Evolutionary conservation across 2,797 vertebrate species (phyloP).

Genomic region (Typhlichthys subterraneus): DNA sequence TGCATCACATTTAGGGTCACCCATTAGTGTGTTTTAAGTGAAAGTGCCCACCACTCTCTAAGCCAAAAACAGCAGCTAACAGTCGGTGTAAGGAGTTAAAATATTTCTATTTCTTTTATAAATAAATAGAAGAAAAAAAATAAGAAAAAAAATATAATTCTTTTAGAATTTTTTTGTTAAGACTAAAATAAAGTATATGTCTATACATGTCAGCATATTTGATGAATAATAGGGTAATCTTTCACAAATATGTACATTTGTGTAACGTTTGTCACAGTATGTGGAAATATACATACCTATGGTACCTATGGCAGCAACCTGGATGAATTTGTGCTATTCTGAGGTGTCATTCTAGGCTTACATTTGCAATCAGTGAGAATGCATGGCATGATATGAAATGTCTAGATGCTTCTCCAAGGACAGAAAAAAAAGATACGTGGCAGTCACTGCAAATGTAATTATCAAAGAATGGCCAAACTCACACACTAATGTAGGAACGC

Average conservation of each 20-base stretch:
- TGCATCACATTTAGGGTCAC: constrained; percentile 64
- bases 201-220: neutral
- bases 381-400: constrained; percentile 31
- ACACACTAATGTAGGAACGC: neutral
- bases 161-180: constrained; percentile 22
- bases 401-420: constrained; percentile 31
- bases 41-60: constrained; percentile 74
- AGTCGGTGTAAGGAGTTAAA: constrained; percentile 28
- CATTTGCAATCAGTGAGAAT: constrained; percentile 30
- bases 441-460: constrained; percentile 36
- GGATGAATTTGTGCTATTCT: constrained; percentile 2
- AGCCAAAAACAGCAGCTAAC: constrained; percentile 45
- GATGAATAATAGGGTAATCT: neutral
- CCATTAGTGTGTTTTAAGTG: constrained; percentile 77
- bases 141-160: too few species aligned
- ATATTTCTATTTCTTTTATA: constrained; percentile 17
- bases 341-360: constrained; percentile 1
- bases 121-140: too few species aligned
- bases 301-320: constrained; percentile 3
- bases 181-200: neutral
- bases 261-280: too few species aligned
- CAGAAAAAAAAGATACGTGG: constrained; percentile 36
- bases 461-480: constrained; percentile 35
- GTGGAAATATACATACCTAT: too few species aligned
- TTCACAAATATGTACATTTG: too few species aligned